Conservation (phyloP, 2,113 vertebrate genomes). For the Lasiurus borealis region DNA sequence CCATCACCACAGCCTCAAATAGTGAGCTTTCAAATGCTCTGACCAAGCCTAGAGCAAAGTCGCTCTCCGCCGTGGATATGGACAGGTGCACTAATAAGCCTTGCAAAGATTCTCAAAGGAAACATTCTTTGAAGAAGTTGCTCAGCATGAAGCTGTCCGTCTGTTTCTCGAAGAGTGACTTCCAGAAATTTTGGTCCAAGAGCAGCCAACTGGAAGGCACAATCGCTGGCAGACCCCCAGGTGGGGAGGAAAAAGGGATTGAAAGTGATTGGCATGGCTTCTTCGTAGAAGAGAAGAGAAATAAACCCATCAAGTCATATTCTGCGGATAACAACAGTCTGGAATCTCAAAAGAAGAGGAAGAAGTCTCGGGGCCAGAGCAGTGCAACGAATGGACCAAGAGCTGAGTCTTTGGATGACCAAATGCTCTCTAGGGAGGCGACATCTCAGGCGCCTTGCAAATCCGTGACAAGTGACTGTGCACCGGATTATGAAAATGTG, state of each 20-base stretch:
- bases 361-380: slow-evolving; percentile 82
- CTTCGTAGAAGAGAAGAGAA: slow-evolving; percentile 80
- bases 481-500: slow-evolving; percentile 94
- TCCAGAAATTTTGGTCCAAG: slow-evolving; percentile 93
- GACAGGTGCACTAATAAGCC: slow-evolving; percentile 88
- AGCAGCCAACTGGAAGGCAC: slow-evolving; percentile 90
- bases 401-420: slow-evolving; percentile 85
- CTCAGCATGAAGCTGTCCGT: slow-evolving; percentile 93
- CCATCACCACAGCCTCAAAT: slow-evolving; percentile 83
- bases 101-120: slow-evolving; percentile 90
- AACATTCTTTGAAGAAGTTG: slow-evolving; percentile 93
- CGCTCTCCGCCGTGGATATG: slow-evolving; percentile 94
- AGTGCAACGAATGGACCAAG: slow-evolving; percentile 77
- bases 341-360: slow-evolving; percentile 83
- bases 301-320: slow-evolving; percentile 83
- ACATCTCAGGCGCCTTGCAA: slow-evolving; percentile 74
- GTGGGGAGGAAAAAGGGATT: slow-evolving; percentile 58
- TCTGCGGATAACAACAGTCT: slow-evolving; percentile 86
- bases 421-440: slow-evolving; percentile 65
- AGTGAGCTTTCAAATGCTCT: slow-evolving; percentile 79
- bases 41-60: slow-evolving; percentile 95
- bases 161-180: slow-evolving; percentile 91
- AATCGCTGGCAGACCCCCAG: slow-evolving; percentile 72
- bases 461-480: slow-evolving; percentile 70
- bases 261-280: slow-evolving; percentile 72